Evolutionary conservation across 2,888 invertebrate genomes (phyloP).

Genomic region (Folsomia manolachei): DNA sequence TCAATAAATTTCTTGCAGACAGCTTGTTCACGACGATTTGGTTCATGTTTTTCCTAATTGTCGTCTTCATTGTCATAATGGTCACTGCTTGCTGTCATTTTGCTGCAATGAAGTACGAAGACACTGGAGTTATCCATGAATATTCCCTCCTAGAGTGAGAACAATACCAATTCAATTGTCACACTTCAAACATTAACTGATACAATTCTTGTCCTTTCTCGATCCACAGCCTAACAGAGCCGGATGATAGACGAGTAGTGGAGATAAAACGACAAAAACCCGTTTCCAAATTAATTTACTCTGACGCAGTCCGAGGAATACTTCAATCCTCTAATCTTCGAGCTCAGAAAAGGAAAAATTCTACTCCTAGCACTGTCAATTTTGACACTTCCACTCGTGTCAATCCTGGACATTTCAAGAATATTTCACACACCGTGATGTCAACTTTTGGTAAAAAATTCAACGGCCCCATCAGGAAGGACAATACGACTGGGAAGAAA

Average conservation of each 20-base stretch:
- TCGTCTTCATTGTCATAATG: slow-evolving; percentile 17
- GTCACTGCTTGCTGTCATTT: slow-evolving; percentile 15
- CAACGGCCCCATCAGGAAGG: too few relatives aligned
- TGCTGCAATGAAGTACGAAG: slow-evolving; percentile 26
- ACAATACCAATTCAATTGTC: neutral
- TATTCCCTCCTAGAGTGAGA: slow-evolving; percentile 23
- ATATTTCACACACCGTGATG: neutral
- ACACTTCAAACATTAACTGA: neutral
- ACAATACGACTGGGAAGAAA: too few relatives aligned
- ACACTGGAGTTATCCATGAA: neutral
- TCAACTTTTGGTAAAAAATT: too few relatives aligned
- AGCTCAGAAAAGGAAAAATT: neutral
- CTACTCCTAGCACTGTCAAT: neutral
- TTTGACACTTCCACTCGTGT: neutral
- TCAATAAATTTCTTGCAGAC: slow-evolving; percentile 5
- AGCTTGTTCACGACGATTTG: neutral
- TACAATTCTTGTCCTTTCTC: neutral
- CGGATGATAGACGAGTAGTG: neutral
- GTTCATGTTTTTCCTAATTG: slow-evolving; percentile 6
- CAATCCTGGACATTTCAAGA: neutral
- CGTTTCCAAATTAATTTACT: neutral
- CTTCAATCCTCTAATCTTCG: neutral
- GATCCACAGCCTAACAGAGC: neutral
- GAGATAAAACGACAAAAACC: neutral
- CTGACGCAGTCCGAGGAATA: neutral